These are phyloP conservation scores for Formica selysi DNA, from an alignment of 1,140 invertebrate species.

Conservation along the genomic window DNA sequence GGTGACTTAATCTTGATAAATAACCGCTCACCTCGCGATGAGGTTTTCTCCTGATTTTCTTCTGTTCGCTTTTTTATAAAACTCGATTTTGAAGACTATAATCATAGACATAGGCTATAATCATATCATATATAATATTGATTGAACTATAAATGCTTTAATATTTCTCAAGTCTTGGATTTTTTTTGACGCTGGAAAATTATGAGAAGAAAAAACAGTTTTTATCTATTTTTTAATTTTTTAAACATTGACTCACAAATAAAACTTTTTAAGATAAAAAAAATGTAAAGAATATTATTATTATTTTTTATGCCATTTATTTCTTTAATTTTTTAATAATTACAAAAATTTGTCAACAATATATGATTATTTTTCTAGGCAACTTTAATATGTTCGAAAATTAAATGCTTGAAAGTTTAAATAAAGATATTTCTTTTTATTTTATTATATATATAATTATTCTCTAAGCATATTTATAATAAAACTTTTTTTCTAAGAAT, in stretches of 20 bases:
- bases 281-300: not conserved
- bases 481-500: not conserved
- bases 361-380: not conserved
- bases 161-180: no score
- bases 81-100: not conserved
- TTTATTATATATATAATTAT: not conserved
- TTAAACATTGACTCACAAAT: no score
- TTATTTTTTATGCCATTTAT: no score
- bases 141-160: no score
- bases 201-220: not conserved
- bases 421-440: not conserved
- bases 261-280: not conserved
- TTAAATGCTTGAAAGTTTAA: not conserved
- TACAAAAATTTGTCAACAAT: not conserved
- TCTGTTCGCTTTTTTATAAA: not conserved
- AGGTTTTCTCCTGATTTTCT: not conserved
- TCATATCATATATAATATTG: no score
- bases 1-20: conserved; percentile 24
- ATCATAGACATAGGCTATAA: no score
- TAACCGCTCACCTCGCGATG: conserved; percentile 1
- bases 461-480: not conserved
- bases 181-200: not conserved
- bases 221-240: no score
- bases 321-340: not conserved
- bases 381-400: not conserved